Evolutionary conservation across 2,797 vertebrate species (phyloP), one percentile per base, ranked within the genome.

Genomic region (Sebastes iracundus): DNA sequence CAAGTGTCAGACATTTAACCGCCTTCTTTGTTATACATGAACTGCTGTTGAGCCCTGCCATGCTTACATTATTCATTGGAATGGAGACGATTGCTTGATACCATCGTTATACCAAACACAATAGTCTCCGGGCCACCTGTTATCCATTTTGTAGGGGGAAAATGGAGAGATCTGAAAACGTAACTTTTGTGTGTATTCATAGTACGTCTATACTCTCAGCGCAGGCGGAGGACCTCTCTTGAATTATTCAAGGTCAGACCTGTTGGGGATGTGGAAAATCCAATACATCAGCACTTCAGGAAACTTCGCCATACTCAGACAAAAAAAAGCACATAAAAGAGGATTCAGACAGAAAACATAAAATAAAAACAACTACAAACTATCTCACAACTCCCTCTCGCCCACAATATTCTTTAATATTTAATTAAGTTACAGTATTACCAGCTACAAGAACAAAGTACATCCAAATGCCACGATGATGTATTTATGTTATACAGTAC

Each of bases 221-320:
- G 68, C 79, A 68, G 70, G 59, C 83, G 33, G 42, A 77, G 79
- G 85, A 88, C 76, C 72, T 23, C 74, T 77, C 11, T 22, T 93
- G 93, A 93, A 94, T 93, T 85, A 95, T 94, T 93, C 91, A 93
- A 27, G 33, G 77, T 90, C 79, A 79, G 85, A 93, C 90, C 90
- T 90, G 91, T 92, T 88, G 88, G 90, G 84, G 81, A 82, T 85
- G 89, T 86, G 9, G 35, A 77, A 87, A 92, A 93, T 80, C 84
- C 88, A 75, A 88, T 78, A 90, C 79, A 92, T 93, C 91, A 93
- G 90, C 89, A 90, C 80, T 92, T 93, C 81, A 84, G 86, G 87
- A 92, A 91, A 92, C 83, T 75, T 87, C 52, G 28, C 64, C 58
- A 49, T 63, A 79, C 77, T 77, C 59, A 72, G 42, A 81, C 66